phyloP scores from a whole-genome alignment of 2,113 vertebrate species.

The Phocoena phocoena region DNA sequence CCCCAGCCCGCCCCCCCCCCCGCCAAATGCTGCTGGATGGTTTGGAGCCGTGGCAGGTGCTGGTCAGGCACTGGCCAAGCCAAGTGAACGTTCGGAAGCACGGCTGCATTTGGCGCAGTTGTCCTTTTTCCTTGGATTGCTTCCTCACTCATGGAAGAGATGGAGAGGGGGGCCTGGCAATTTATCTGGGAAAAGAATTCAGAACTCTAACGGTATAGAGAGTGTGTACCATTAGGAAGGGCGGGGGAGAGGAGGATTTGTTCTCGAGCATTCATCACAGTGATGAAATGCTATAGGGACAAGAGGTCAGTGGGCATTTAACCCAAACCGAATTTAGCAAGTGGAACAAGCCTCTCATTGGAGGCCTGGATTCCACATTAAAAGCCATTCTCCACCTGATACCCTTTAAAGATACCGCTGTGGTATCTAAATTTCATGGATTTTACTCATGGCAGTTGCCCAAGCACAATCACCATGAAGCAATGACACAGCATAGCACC shows the following conservation, averaged over 20 bases:
- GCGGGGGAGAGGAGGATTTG: not conserved
- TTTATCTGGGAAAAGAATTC: constrained; percentile 51
- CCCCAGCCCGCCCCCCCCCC: fast-evolving
- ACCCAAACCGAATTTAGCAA: constrained; percentile 61
- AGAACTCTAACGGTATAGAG: not conserved
- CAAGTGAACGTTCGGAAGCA: not conserved
- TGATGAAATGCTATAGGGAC: constrained; percentile 54
- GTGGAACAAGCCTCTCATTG: constrained; percentile 66
- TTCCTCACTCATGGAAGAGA: not conserved
- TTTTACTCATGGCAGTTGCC: constrained; percentile 19
- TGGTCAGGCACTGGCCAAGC: not conserved
- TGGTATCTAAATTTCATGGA: constrained; percentile 57
- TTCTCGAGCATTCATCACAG: not conserved
- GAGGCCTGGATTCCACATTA: constrained; percentile 61
- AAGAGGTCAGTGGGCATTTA: constrained; percentile 52
- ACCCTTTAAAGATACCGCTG: constrained; percentile 60
- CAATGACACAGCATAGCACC: not conserved
- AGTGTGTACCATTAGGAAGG: not conserved
- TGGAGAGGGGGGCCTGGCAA: not conserved
- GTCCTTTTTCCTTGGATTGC: not conserved
- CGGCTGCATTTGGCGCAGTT: not conserved
- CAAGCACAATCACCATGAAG: not conserved
- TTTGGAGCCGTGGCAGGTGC: not conserved
- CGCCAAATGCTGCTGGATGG: not conserved
- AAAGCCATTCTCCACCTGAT: constrained; percentile 64